Conservation (phyloP, 2,113 vertebrate genomes). For the Carollia perspicillata region DNA sequence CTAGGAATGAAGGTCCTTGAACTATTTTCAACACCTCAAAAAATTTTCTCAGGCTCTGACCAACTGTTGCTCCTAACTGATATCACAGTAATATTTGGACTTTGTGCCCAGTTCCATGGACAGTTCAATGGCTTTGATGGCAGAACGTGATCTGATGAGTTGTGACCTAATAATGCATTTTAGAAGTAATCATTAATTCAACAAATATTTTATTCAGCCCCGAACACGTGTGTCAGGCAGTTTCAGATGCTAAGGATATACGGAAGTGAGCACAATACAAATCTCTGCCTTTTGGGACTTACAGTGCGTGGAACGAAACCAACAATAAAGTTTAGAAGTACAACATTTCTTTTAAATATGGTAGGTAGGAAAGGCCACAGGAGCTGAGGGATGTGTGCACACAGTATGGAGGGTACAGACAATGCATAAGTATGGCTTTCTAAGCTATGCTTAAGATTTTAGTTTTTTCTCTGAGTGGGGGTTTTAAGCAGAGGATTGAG, state of each 20-base stretch:
- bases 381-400: background rate
- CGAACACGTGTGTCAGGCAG: background rate
- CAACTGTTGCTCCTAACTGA: background rate
- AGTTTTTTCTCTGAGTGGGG: background rate
- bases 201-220: constrained; percentile 11
- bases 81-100: background rate
- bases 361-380: background rate
- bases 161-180: background rate
- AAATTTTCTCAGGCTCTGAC: background rate
- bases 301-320: background rate
- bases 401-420: background rate
- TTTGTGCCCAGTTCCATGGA: background rate
- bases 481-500: background rate
- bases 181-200: constrained; percentile 7
- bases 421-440: background rate
- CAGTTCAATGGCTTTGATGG: background rate
- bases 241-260: background rate
- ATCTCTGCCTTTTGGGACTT: background rate
- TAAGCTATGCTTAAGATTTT: background rate
- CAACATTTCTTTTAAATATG: background rate
- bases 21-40: constrained; percentile 7
- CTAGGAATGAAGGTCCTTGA: background rate
- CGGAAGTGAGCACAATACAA: background rate
- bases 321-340: background rate
- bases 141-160: background rate